phyloP scores from a whole-genome alignment of 1,140 invertebrate genomes.

The Macrotrachela quadricornifera region DNA sequence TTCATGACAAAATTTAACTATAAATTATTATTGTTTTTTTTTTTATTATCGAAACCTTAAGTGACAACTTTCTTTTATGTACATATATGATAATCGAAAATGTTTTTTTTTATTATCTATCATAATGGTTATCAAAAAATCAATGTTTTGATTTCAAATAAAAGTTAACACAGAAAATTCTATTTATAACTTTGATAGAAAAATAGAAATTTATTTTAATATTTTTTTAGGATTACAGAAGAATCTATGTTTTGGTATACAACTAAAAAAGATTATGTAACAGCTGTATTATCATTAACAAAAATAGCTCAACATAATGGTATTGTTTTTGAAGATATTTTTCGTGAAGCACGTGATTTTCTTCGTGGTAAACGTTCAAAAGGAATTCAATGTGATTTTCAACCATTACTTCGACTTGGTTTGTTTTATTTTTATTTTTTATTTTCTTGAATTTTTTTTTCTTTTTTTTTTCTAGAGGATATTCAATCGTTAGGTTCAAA shows the following conservation, averaged over 20 bases:
- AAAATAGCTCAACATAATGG: constrained; percentile 1
- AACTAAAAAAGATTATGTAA: constrained; percentile 3
- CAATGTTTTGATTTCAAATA: too few species aligned
- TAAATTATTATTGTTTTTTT: too few species aligned
- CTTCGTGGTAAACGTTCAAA: constrained; percentile 3
- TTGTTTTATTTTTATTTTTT: neutral
- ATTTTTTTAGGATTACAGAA: neutral
- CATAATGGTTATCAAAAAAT: too few species aligned
- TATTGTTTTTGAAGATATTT: constrained; percentile 3
- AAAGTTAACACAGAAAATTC: too few species aligned
- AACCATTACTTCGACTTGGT: neutral
- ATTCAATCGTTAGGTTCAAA: constrained; percentile 2
- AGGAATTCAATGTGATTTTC: constrained; percentile 1
- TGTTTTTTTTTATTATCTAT: too few species aligned
- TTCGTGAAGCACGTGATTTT: constrained; percentile 7
- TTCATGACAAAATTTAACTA: too few species aligned
- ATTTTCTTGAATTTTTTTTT: neutral
- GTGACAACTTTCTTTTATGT: too few species aligned
- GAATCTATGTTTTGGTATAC: constrained; percentile 8
- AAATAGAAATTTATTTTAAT: too few species aligned
- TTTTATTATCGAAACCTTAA: too few species aligned
- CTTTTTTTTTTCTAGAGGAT: constrained; percentile 3
- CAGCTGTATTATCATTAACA: constrained; percentile 2
- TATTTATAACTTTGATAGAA: too few species aligned
- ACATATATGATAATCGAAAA: too few species aligned